These are phyloP conservation scores for Sinocyclocheilus grahami DNA, from an alignment of 2,113 vertebrate species.

Conservation along the genomic window DNA sequence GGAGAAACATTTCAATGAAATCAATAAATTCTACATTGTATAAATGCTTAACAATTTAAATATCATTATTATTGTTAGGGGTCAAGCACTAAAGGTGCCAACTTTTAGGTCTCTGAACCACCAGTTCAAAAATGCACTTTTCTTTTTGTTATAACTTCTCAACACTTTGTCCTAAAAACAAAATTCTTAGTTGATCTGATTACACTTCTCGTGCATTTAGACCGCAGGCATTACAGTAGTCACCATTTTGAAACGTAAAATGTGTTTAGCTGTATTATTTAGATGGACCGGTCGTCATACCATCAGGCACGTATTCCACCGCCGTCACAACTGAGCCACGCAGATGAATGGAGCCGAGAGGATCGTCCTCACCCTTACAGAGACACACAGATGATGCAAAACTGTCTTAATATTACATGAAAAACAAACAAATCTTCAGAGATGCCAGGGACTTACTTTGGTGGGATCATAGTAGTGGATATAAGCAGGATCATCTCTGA, in stretches of 20 bases:
- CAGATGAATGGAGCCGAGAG: slow-evolving; percentile 88
- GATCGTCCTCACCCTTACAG: slow-evolving; percentile 81
- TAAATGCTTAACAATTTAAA: not conserved
- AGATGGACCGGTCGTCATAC: slow-evolving; percentile 70
- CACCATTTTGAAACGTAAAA: not conserved
- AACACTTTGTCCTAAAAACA: too few relatives aligned
- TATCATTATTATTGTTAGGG: not conserved
- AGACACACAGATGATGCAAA: not conserved
- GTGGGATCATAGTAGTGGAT: slow-evolving; percentile 95
- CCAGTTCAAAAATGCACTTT: too few relatives aligned
- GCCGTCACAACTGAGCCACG: slow-evolving; percentile 91
- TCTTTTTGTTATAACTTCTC: too few relatives aligned
- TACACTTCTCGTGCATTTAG: too few relatives aligned
- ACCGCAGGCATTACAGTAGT: too few relatives aligned
- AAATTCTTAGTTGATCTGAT: too few relatives aligned
- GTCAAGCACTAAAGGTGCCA: too few relatives aligned
- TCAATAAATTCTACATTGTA: not conserved
- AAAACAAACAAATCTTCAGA: not conserved
- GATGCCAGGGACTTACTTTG: slow-evolving; percentile 71
- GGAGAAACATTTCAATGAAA: not conserved
- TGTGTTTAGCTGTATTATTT: not conserved
- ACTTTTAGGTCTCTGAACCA: too few relatives aligned
- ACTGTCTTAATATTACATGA: not conserved
- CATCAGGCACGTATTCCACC: slow-evolving; percentile 86
- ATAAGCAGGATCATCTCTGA: slow-evolving; percentile 93